Base-by-base conservation (phyloP, 2,888 invertebrate genomes). In the Callinectes sapidus region DNA sequence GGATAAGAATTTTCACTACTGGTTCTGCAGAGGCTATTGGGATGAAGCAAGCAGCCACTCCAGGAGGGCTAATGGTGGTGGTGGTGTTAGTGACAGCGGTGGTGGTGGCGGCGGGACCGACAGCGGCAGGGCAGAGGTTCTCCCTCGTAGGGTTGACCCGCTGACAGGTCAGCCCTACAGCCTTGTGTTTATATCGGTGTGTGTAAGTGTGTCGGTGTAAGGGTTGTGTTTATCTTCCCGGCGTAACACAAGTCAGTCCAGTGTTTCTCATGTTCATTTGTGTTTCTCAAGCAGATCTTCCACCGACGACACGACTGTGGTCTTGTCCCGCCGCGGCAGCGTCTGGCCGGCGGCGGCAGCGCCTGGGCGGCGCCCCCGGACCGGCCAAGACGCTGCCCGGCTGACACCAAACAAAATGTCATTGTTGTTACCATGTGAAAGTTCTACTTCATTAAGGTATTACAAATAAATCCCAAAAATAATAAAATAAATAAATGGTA, bases 251-350 rank as follows among this genome's bases (percentile, higher is more conserved):
- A 92, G 92, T 89, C 89, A 92, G 92, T 92, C 92, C 92, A 61
- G 92, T 92, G 92, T 92, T 92, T 92, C 92, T 92, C 86, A 92
- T 93, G 92, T 93, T 85, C 90, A 90, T 88, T 71, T 93, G 92
- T 93, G 91, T 90, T 92, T 92, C 92, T 92, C 92, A 92, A 92
- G 92, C 89, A 42, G 89, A 92, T 81, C 92, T 92, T 92, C 66
- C 92, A 92, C 42, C 55, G 66, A 85, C 85, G 77, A 85, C n/a
- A 89, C 77, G 89, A 89, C 89, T 89, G 54, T 23, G 48, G 66
- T 88, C 88, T 91, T 42, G 54, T 77, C 35, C 42, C 28, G 77
- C n/a, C 39, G n/a, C 39, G 66, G 42, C 66, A 28, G 66, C 28
- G 71, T 89, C 71, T 89, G 66, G 89, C 71, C 88, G 61, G 55